Evolutionary conservation across 2,888 invertebrate genomes (phyloP).

Genomic region (Bellardia bayeri): DNA sequence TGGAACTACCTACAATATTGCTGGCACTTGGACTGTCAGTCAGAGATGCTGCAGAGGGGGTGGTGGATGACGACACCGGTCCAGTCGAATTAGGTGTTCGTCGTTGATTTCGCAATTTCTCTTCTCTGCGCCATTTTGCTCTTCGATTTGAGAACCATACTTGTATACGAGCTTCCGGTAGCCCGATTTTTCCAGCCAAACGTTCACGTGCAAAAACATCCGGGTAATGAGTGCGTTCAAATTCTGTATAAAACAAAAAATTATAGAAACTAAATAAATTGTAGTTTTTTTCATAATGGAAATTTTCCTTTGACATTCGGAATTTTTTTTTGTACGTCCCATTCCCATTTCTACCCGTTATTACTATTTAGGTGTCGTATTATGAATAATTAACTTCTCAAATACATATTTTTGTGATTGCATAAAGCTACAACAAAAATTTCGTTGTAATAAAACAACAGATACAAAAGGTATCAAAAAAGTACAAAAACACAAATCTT

Average conservation of each 20-base stretch:
- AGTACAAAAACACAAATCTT: too few relatives aligned
- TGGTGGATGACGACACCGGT: slow-evolving; percentile 72
- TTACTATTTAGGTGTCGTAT: too few relatives aligned
- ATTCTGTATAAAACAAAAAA: slow-evolving; percentile 86
- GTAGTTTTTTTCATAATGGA: too few relatives aligned
- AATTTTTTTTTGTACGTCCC: too few relatives aligned
- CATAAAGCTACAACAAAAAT: too few relatives aligned
- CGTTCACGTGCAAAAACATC: slow-evolving; percentile 97
- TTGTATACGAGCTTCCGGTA: slow-evolving; percentile 97
- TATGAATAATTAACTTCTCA: too few relatives aligned
- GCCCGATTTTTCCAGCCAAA: slow-evolving; percentile 95
- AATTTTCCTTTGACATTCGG: too few relatives aligned
- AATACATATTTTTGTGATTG: too few relatives aligned
- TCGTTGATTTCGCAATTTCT: slow-evolving; percentile 97
- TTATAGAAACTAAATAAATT: too few relatives aligned
- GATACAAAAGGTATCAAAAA: too few relatives aligned
- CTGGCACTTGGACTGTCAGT: slow-evolving; percentile 78
- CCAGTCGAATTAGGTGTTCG: slow-evolving; percentile 81
- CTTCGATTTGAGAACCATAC: slow-evolving; percentile 95
- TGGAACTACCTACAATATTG: slow-evolving; percentile 55
- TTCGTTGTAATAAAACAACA: too few relatives aligned
- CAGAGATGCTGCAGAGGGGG: slow-evolving; percentile 75
- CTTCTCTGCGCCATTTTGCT: slow-evolving; percentile 99
- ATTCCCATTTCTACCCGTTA: too few relatives aligned
- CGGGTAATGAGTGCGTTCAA: slow-evolving; percentile 97